Evolutionary conservation across 2,797 vertebrate species (phyloP).

Genomic region (Erpetoichthys calabaricus): DNA sequence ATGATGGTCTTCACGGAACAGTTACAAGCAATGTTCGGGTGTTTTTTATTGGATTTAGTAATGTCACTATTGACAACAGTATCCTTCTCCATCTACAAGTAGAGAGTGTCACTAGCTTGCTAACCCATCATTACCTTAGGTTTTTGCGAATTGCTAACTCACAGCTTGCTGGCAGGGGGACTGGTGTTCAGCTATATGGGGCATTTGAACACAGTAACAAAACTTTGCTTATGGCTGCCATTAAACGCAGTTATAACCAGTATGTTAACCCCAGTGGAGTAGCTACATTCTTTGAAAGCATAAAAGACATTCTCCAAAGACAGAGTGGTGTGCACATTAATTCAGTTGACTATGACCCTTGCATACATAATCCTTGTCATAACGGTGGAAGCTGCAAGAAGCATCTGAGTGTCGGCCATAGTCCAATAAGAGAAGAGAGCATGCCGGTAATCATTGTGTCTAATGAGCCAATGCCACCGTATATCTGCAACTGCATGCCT

Average conservation of each 20-base stretch:
- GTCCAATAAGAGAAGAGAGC: constrained; percentile 65
- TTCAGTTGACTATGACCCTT: constrained; percentile 84
- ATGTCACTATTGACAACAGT: constrained; percentile 85
- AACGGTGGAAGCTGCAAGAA: constrained; percentile 83
- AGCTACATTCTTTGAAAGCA: constrained; percentile 94
- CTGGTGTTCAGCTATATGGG: constrained; percentile 73
- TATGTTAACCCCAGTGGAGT: constrained; percentile 85
- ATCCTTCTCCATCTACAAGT: constrained; percentile 70
- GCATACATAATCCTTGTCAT: constrained; percentile 74
- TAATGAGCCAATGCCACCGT: constrained; percentile 70
- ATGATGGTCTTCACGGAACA: constrained; percentile 68
- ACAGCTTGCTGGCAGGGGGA: constrained; percentile 82
- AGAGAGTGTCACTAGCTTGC: constrained; percentile 61
- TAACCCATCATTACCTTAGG: constrained; percentile 81
- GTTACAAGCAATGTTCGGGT: constrained; percentile 73
- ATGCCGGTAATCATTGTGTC: constrained; percentile 74
- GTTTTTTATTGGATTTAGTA: constrained; percentile 72
- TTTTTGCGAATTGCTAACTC: constrained; percentile 79
- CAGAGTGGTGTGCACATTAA: constrained; percentile 84
- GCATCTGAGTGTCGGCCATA: constrained; percentile 61
- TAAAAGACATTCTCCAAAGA: constrained; percentile 76
- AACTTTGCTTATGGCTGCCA: constrained; percentile 78
- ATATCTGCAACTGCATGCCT: constrained; percentile 77
- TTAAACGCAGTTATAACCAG: constrained; percentile 68
- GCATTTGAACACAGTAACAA: constrained; percentile 72